Conservation (phyloP, 2,797 vertebrate species). For the Acipenser oxyrinchus region DNA sequence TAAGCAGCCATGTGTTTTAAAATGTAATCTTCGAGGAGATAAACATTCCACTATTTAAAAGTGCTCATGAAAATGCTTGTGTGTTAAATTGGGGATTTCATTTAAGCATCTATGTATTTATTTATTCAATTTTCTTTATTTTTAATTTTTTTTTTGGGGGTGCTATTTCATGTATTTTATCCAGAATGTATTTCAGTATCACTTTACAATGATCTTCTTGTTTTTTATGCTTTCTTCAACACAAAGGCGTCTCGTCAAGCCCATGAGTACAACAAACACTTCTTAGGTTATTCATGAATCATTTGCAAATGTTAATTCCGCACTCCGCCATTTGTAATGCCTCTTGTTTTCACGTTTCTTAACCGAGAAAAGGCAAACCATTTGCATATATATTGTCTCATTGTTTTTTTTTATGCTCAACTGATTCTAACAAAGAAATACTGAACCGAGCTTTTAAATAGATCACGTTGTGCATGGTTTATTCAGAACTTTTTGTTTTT, state of each 20-base stretch:
- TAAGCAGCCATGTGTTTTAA: too few species aligned
- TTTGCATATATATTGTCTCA: constrained; percentile 6
- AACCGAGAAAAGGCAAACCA: not conserved
- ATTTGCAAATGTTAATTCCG: not conserved
- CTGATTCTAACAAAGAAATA: not conserved
- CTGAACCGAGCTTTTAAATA: not conserved
- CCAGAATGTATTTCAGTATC: too few species aligned
- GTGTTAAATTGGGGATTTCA: too few species aligned
- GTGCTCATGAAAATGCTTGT: too few species aligned
- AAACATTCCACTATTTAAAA: too few species aligned
- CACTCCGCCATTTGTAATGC: not conserved
- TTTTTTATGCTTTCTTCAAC: too few species aligned
- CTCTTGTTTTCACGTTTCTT: not conserved
- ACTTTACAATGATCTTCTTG: too few species aligned
- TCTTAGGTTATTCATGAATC: not conserved
- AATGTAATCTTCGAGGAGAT: too few species aligned
- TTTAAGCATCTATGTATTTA: too few species aligned
- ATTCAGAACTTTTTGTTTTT: not conserved
- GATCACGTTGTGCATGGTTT: not conserved
- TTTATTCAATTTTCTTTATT: too few species aligned
- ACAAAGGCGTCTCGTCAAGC: not conserved
- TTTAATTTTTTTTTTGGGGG: too few species aligned
- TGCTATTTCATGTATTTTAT: too few species aligned
- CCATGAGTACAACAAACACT: not conserved
- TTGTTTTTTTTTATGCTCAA: constrained; percentile 1